These are phyloP conservation scores for Drosophila nikananu DNA, from an alignment of 1,140 invertebrate genomes.

Conservation along the genomic window DNA sequence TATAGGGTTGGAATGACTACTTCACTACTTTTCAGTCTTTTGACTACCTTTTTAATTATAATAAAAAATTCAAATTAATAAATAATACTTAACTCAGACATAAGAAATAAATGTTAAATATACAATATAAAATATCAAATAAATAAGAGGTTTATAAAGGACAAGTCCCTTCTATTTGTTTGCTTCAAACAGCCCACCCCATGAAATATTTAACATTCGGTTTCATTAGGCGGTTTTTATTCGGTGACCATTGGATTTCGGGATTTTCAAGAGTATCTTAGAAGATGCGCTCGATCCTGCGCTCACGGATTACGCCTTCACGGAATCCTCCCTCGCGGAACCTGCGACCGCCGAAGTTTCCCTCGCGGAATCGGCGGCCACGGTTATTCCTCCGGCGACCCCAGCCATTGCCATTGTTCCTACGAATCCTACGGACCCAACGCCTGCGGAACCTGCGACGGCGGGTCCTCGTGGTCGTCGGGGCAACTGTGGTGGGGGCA, in stretches of 20 bases:
- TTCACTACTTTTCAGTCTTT: no score
- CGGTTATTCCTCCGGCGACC: not conserved
- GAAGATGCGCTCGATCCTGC: not conserved
- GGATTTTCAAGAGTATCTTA: not conserved
- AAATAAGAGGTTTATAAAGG: not conserved
- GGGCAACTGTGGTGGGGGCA: not conserved
- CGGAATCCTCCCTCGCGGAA: not conserved
- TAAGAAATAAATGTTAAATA: no score
- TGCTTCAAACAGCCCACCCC: not conserved
- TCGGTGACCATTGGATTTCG: not conserved
- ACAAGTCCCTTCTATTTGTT: not conserved
- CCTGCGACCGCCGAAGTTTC: not conserved
- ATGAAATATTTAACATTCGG: not conserved
- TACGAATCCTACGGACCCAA: not conserved
- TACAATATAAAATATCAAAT: not conserved
- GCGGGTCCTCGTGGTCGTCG: not conserved
- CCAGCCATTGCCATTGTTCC: conserved; percentile 6
- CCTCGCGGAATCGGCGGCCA: conserved; percentile 1
- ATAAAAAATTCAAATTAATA: no score
- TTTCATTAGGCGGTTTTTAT: not conserved
- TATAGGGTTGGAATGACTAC: no score
- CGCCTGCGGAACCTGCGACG: not conserved
- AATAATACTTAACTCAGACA: no score
- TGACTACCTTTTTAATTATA: no score
- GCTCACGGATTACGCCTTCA: not conserved